These are phyloP conservation scores for Diacarnus erythraeanus DNA, from an alignment of 37 sponge, comb jelly and placozoan species.

Conservation along the genomic window DNA sequence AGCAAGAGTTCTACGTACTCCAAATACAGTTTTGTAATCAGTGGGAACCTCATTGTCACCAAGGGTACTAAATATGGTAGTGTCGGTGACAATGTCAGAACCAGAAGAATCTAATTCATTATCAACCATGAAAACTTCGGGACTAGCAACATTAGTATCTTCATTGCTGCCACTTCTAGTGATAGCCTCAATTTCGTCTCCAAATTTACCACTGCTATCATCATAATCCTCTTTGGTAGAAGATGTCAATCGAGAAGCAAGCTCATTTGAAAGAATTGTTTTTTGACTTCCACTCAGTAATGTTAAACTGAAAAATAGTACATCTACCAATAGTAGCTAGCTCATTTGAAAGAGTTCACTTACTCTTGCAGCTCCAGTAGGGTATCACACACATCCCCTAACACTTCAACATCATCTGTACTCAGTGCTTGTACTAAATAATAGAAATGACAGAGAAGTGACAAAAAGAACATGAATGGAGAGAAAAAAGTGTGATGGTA, in stretches of 20 bases:
- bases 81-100: background rate
- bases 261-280: background rate
- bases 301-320: background rate
- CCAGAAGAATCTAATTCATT: background rate
- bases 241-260: background rate
- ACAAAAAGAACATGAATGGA: no score
- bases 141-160: background rate
- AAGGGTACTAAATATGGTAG: background rate
- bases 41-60: no score
- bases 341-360: background rate
- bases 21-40: no score
- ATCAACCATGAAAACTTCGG: background rate
- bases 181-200: background rate
- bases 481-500: no score
- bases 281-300: background rate
- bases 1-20: no score
- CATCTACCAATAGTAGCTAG: background rate
- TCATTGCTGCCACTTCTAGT: background rate
- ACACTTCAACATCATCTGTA: background rate
- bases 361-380: background rate
- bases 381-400: background rate
- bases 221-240: background rate
- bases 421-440: no score
- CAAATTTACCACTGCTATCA: background rate
- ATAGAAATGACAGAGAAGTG: no score